Evolutionary conservation across 1,140 invertebrate species (phyloP).

Genomic region (Philotrypesis tridentata): DNA sequence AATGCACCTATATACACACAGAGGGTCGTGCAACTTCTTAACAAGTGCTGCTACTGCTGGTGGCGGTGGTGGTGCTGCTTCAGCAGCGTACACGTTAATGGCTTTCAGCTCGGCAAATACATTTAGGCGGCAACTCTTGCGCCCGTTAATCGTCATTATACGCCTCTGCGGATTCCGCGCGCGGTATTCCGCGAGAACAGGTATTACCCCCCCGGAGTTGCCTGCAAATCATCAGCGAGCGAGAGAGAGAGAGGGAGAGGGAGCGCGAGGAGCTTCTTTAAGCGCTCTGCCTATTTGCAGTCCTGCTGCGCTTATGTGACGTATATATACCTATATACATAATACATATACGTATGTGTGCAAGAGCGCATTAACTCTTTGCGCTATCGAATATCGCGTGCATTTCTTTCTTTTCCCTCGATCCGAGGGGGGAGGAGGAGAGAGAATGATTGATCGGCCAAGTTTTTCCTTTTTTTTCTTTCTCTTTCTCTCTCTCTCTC

Average conservation of each 20-base stretch:
- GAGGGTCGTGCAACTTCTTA: neutral
- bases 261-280: slow-evolving; percentile 24
- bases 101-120: slow-evolving; percentile 49
- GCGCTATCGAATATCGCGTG: neutral
- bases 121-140: slow-evolving; percentile 30
- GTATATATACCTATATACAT: too few relatives aligned
- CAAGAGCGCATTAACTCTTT: too few relatives aligned
- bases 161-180: slow-evolving; percentile 11
- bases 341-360: too few relatives aligned
- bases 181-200: slow-evolving; percentile 14
- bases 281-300: slow-evolving; percentile 15
- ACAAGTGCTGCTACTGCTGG: slow-evolving; percentile 22
- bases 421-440: too few relatives aligned
- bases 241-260: too few relatives aligned
- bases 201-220: neutral
- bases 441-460: neutral
- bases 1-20: too few relatives aligned
- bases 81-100: slow-evolving; percentile 29
- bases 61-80: too few relatives aligned
- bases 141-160: slow-evolving; percentile 46
- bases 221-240: slow-evolving; percentile 25
- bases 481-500: too few relatives aligned
- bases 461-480: too few relatives aligned
- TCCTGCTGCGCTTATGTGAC: too few relatives aligned
- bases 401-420: neutral